Evolutionary conservation across 2,888 invertebrate genomes (phyloP).

Genomic region (Deilephila porcellus): DNA sequence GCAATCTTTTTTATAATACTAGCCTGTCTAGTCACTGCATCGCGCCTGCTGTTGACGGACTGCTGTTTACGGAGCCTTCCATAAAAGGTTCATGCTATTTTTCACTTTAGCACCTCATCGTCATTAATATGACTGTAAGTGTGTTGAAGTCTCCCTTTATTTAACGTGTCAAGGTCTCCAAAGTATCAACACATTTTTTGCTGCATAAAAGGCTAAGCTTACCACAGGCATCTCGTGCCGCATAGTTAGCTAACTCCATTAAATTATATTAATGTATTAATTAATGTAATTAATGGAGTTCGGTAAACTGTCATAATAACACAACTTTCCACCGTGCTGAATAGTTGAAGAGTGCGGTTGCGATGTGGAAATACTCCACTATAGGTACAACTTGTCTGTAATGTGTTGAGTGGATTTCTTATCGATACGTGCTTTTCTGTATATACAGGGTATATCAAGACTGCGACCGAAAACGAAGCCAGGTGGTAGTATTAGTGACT

Average conservation of each 20-base stretch:
- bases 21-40: no score
- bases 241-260: constrained; percentile 71
- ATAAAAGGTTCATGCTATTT: no score
- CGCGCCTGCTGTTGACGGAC: no score
- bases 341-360: constrained; percentile 58
- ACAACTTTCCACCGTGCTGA: constrained; percentile 49
- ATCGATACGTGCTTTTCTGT: neutral
- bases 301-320: constrained; percentile 66
- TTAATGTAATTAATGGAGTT: constrained; percentile 78
- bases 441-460: neutral
- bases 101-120: no score
- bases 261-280: constrained; percentile 74
- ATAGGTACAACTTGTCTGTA: neutral
- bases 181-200: constrained; percentile 6
- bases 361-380: constrained; percentile 23
- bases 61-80: no score
- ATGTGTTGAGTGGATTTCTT: neutral
- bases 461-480: no score
- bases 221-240: constrained; percentile 37
- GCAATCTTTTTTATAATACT: no score
- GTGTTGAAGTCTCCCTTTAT: no score
- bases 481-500: no score
- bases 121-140: no score
- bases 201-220: constrained; percentile 19
- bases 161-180: neutral